Evolutionary conservation across 2,113 vertebrate species (phyloP).

Genomic region (Anolis sagrei): DNA sequence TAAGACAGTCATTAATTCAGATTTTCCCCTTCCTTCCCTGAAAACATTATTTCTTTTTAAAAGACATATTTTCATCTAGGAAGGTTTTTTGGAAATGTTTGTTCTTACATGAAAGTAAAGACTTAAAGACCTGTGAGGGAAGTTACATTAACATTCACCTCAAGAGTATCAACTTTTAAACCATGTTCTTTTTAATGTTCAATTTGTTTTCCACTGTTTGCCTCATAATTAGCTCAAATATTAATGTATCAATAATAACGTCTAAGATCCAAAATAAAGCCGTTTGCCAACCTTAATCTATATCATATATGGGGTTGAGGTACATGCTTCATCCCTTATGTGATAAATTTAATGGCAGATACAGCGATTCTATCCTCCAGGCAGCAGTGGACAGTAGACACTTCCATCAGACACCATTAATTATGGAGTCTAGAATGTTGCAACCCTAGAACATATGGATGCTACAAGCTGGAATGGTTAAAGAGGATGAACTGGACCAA

Average conservation of each 20-base stretch:
- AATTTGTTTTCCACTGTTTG: background rate
- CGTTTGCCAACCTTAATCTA: background rate
- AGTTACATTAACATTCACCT: background rate
- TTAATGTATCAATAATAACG: background rate
- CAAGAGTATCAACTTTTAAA: background rate
- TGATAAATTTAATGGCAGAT: background rate
- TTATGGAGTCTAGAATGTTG: too few species aligned
- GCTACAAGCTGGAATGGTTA: too few species aligned
- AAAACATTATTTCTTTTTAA: too few species aligned
- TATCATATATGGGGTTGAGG: background rate
- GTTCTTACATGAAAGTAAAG: too few species aligned
- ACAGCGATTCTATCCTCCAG: background rate
- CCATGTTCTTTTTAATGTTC: background rate
- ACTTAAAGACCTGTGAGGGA: background rate
- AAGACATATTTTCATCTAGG: too few species aligned
- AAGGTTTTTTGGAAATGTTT: too few species aligned
- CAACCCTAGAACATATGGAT: too few species aligned
- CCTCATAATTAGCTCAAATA: background rate
- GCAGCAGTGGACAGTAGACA: background rate
- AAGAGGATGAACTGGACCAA: too few species aligned
- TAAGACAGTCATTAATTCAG: too few species aligned
- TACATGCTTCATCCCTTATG: background rate
- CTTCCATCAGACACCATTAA: too few species aligned
- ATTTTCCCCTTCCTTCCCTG: too few species aligned
- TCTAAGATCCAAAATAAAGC: background rate